Evolutionary conservation across 2,888 invertebrate species (phyloP), one percentile per base, ranked within the genome.

Genomic region (Biston betularia): DNA sequence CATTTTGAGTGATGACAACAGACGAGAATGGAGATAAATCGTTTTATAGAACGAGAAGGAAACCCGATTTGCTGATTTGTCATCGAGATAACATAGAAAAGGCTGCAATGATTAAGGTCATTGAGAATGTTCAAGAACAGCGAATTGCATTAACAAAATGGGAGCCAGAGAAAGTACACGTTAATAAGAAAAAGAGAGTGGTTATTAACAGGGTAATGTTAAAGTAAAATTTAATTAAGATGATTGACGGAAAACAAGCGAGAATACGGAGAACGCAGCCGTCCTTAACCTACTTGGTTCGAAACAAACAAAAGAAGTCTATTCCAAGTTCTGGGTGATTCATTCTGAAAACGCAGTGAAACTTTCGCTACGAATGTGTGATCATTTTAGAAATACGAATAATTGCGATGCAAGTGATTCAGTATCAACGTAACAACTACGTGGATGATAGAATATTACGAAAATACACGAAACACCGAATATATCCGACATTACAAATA

Each of bases 271-370:
- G 33, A 45, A 44, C n/a, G 69, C 67, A 72, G 64, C 52, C 57
- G 78, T 69, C 82, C 79, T 82, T 81, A 79, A 81, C 79, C 79
- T 58, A 80, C 70, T 78, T 81, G 63, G 53, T 56, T 60, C 71
- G 71, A 60, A 73, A 70, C 69, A 70, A 74, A 63, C 63, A 63
- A 67, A 63, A 62, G 53, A 76, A 66, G 71, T 42, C 58, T 76
- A 76, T 72, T 75, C 73, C 77, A 79, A 77, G 77, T 77, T 76
- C 70, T 71, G 72, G n/a, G 49, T 80, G 76, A 80, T 67, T 73
- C 71, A 76, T 56, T 63, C 63, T 61, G 65, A 62, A 67, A 70
- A 70, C 74, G 77, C 46, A 78, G 76, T 72, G 76, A 78, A 24
- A 69, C 67, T 70, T 75, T 79, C 80, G 24, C 49, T 50, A 58